Percentiles rank a stretch among this genome's conserved stretches.
Conservation (phyloP, 1,140 invertebrate genomes). For the Polyergus mexicanus region DNA sequence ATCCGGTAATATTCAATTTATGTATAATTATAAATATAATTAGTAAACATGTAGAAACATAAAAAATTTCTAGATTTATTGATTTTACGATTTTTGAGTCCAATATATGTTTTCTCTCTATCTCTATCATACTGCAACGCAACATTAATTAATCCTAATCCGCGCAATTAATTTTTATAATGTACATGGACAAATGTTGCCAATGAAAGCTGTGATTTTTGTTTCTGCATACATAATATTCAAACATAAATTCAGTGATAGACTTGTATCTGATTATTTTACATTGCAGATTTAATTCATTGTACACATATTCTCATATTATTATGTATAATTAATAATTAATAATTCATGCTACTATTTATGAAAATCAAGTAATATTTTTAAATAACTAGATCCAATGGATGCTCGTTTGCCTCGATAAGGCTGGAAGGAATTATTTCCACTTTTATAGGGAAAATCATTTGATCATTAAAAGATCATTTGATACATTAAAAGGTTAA, state of each 20-base stretch:
- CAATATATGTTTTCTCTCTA: neutral
- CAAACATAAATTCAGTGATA: neutral
- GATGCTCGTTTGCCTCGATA: neutral
- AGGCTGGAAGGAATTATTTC: neutral
- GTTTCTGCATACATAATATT: neutral
- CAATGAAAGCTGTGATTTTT: neutral
- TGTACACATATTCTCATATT: neutral
- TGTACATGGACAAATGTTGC: neutral
- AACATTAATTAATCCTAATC: slow-evolving; percentile 21
- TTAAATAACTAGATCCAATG: neutral
- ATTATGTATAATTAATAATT: neutral
- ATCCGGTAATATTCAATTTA: neutral
- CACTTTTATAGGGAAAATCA: neutral
- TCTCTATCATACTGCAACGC: neutral
- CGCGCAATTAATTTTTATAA: neutral
- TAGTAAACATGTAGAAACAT: neutral
- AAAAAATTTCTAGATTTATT: slow-evolving; percentile 1
- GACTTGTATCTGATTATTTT: neutral
- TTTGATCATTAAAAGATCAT: too few species aligned
- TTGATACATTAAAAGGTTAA: slow-evolving; percentile 9
- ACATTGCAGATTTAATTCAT: slow-evolving; percentile 15
- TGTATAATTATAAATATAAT: neutral
- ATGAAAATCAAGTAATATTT: neutral
- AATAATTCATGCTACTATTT: neutral
- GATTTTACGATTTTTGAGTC: slow-evolving; percentile 1